Base-by-base conservation (phyloP, 1,140 invertebrate species). In the Cotesia chilonis region DNA sequence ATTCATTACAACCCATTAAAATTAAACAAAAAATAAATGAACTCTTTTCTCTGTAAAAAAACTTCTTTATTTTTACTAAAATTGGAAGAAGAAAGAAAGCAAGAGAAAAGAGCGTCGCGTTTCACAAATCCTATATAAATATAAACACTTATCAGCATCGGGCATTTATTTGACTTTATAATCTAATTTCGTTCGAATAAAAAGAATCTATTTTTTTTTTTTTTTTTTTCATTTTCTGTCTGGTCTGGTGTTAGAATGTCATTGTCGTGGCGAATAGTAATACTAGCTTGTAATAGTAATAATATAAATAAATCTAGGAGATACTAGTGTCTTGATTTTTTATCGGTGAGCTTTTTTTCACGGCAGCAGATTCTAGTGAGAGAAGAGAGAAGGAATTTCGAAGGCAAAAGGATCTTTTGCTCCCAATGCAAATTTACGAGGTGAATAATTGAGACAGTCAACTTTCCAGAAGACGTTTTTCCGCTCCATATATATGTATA, bases 341-440 rank as follows among this genome's bases (percentile, higher is more conserved):
- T 75, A 60, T 63, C 66, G 1, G 28, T 28, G 28, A 28, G 28
- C 28, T 28, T 28, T 28, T 28, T 28, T 28, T 28, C 28, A 28
- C 28, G 28, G 1, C 28, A 28, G 28, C 28, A 65, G 28, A 47
- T 7, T 47, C 41, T 36, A 54, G 28, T n/a, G 36, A 7, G 35
- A 72, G 66, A 66, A 35, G 54, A 55, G 69, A 66, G 64, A 72
- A 70, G 55, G 28, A 75, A 73, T 75, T 73, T 73, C 70, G 37
- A 54, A 37, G 64, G 55, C 74, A 75, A 70, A 71, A 75, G 67
- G 7, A 71, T 41, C 38, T 35, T 71, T 68, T 70, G 70, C 64
- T 75, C 66, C 59, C 57, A 73, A 73, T 73, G 63, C 59, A 71
- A 73, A 72, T 75, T 72, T 68, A 75, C 68, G 68, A 73, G 63